Evolutionary conservation across 2,797 vertebrate species (phyloP).

Genomic region (Betta splendens): DNA sequence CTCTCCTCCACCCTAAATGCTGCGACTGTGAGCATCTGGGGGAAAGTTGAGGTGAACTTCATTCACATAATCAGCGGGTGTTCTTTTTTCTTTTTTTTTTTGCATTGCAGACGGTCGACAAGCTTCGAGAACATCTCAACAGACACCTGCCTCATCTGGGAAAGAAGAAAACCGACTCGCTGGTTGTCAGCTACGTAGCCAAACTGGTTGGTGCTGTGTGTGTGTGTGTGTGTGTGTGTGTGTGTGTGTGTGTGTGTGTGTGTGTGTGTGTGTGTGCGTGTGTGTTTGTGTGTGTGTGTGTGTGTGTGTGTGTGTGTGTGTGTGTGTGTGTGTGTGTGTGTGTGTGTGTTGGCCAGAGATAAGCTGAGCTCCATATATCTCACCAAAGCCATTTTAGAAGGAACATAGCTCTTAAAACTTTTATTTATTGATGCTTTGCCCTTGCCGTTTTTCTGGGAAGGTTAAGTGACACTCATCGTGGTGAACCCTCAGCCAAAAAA

Average conservation of each 20-base stretch:
- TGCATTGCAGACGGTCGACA: slow-evolving; percentile 86
- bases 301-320: slow-evolving; percentile 11
- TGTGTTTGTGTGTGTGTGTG: slow-evolving; percentile 12
- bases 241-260: too few species aligned
- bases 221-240: slow-evolving; percentile 10
- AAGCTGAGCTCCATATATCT: neutral
- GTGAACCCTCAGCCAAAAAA: slow-evolving; percentile 15
- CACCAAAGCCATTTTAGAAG: slow-evolving; percentile 1
- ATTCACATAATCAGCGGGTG: slow-evolving; percentile 24
- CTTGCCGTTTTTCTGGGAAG: slow-evolving; percentile 30
- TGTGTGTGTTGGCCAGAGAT: slow-evolving; percentile 4
- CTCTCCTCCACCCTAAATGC: slow-evolving; percentile 34
- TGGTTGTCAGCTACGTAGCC: slow-evolving; percentile 90
- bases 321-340: slow-evolving; percentile 6
- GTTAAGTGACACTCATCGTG: slow-evolving; percentile 43
- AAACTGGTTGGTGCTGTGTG: slow-evolving; percentile 79
- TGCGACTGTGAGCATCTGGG: slow-evolving; percentile 34
- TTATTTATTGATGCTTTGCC: slow-evolving; percentile 44
- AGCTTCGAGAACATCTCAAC: slow-evolving; percentile 90
- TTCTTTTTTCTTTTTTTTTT: too few species aligned
- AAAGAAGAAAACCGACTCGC: slow-evolving; percentile 90
- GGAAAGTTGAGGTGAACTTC: slow-evolving; percentile 50
- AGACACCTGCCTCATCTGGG: slow-evolving; percentile 87
- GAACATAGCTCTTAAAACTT: slow-evolving; percentile 18
- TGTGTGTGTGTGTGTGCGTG: slow-evolving; percentile 13